Percentiles rank a stretch among this genome's conserved stretches.
phyloP scores from a whole-genome alignment of 1,140 invertebrate species.

The Gryon sp. region DNA sequence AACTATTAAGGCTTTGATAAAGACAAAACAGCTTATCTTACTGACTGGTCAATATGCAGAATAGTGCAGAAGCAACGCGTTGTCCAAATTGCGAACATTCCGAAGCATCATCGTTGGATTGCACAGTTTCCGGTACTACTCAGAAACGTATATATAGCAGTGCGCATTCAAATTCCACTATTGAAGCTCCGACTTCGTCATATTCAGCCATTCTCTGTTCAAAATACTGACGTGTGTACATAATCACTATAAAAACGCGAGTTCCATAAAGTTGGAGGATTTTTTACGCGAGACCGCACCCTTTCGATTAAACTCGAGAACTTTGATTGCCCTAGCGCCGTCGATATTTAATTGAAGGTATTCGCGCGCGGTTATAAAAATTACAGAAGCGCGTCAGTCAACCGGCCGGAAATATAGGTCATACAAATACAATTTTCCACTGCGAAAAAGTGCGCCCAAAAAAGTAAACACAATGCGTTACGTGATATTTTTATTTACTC shows the following conservation, averaged over 20 bases:
- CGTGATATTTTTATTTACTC: constrained; percentile 30
- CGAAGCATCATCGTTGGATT: constrained; percentile 75
- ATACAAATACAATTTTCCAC: constrained; percentile 21
- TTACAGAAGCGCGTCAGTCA: no score
- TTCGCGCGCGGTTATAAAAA: constrained; percentile 6
- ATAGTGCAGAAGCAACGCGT: constrained; percentile 68
- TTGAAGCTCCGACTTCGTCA: constrained; percentile 59
- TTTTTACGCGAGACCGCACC: constrained; percentile 12
- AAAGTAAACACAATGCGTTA: constrained; percentile 28
- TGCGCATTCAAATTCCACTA: constrained; percentile 64
- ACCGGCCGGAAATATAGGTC: constrained; percentile 1
- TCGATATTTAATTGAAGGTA: constrained; percentile 23
- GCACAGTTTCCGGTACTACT: constrained; percentile 69
- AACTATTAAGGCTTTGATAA: constrained; percentile 55
- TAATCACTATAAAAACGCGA: constrained; percentile 52
- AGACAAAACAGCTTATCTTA: constrained; percentile 62
- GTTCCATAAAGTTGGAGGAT: constrained; percentile 19
- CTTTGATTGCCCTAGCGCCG: not conserved
- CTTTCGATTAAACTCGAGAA: constrained; percentile 16
- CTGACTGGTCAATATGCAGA: constrained; percentile 57
- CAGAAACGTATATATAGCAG: constrained; percentile 51
- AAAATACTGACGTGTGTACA: constrained; percentile 52
- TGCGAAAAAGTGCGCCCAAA: constrained; percentile 4
- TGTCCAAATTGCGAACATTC: constrained; percentile 73
- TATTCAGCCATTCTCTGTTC: constrained; percentile 54